Percentiles rank a stretch among this genome's conserved stretches.
Conservation (phyloP, 2,888 invertebrate genomes). For the Cyclophora albipunctata region DNA sequence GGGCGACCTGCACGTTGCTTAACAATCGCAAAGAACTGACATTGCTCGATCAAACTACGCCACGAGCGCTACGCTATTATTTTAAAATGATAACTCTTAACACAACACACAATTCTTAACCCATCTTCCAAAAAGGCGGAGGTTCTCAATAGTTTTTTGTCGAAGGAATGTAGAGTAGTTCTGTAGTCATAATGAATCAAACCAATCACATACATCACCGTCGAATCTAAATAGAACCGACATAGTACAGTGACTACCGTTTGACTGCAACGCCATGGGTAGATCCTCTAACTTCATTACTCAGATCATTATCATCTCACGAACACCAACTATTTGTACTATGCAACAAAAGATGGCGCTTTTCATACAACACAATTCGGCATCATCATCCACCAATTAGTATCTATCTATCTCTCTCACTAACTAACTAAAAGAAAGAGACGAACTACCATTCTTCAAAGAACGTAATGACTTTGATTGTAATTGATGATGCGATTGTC, state of each 20-base stretch:
- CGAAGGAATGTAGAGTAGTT: too few relatives aligned
- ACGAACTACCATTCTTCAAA: slow-evolving; percentile 32
- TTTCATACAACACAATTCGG: slow-evolving; percentile 56
- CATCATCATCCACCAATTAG: slow-evolving; percentile 70
- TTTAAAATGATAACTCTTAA: too few relatives aligned
- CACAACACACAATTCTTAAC: too few relatives aligned
- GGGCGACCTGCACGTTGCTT: too few relatives aligned
- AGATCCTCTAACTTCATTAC: slow-evolving; percentile 63
- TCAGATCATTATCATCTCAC: slow-evolving; percentile 68
- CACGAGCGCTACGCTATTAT: too few relatives aligned
- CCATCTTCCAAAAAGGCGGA: too few relatives aligned
- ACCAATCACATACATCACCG: slow-evolving; percentile 28
- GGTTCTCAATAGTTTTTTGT: too few relatives aligned
- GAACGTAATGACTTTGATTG: slow-evolving; percentile 61
- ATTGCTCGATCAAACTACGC: too few relatives aligned
- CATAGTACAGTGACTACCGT: slow-evolving; percentile 59
- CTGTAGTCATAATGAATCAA: too few relatives aligned
- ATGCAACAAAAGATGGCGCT: slow-evolving; percentile 74
- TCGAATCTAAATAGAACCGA: slow-evolving; percentile 34
- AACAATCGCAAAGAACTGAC: too few relatives aligned
- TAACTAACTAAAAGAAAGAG: slow-evolving; percentile 22
- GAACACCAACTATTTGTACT: slow-evolving; percentile 63
- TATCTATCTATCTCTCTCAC: slow-evolving; percentile 25
- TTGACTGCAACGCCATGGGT: slow-evolving; percentile 53
- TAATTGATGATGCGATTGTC: slow-evolving; percentile 72